These are phyloP conservation scores for Neogobius melanostomus DNA, from an alignment of 2,113 vertebrate species.

Conservation along the genomic window DNA sequence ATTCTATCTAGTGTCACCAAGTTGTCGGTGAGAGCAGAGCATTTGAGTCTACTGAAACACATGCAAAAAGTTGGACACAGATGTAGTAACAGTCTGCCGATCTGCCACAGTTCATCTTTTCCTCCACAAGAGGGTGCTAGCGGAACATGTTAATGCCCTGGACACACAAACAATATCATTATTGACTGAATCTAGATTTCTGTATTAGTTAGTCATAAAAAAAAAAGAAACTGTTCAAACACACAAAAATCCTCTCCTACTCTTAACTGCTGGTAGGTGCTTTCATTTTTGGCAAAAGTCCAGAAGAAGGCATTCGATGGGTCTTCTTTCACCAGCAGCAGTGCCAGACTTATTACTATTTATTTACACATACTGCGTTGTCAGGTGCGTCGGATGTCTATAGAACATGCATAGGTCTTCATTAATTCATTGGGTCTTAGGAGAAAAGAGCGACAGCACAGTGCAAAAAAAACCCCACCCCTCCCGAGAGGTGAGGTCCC, in stretches of 20 bases:
- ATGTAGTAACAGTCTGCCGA: conserved; percentile 32
- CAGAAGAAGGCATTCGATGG: conserved; percentile 64
- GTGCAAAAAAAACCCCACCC: conserved; percentile 57
- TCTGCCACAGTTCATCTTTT: conserved; percentile 9
- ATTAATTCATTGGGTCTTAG: conserved; percentile 50
- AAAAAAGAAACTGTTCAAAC: conserved; percentile 48
- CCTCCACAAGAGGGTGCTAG: conserved; percentile 62
- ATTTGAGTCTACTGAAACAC: conserved; percentile 58
- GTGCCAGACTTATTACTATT: conserved; percentile 51
- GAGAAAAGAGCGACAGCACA: conserved; percentile 55
- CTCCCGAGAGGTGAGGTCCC: conserved; percentile 1
- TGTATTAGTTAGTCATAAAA: conserved; percentile 53
- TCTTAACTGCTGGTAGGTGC: conserved; percentile 69
- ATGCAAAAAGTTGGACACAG: conserved; percentile 57
- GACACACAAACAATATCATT: conserved; percentile 49
- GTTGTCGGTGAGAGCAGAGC: conserved; percentile 51
- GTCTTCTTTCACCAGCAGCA: conserved; percentile 36
- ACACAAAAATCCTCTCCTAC: conserved; percentile 61
- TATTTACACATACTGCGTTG: conserved; percentile 62
- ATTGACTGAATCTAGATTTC: conserved; percentile 44
- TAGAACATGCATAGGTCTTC: conserved; percentile 80
- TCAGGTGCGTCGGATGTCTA: conserved; percentile 68
- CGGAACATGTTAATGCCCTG: conserved; percentile 45
- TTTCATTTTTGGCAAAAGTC: conserved; percentile 68
- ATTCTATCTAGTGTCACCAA: conserved; percentile 34